Conservation (phyloP, 1,140 invertebrate species). For the Drosophila burlai region DNA sequence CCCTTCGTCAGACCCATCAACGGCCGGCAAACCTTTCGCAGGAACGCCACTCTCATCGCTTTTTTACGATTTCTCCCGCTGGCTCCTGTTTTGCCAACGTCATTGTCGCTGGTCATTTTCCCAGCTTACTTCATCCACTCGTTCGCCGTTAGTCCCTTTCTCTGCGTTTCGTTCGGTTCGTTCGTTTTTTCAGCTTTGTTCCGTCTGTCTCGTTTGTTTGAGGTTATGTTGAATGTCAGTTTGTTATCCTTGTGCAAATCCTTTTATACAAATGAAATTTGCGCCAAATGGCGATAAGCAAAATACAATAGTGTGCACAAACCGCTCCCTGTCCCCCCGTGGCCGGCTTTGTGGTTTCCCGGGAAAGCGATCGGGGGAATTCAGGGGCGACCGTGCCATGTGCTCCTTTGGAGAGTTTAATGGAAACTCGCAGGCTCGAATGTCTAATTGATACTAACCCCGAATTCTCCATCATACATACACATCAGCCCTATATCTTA, state of each 20-base stretch:
- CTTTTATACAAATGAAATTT: slow-evolving; percentile 85
- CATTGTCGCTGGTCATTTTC: slow-evolving; percentile 81
- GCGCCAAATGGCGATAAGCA: slow-evolving; percentile 82
- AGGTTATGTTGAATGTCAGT: slow-evolving; percentile 84
- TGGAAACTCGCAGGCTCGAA: slow-evolving; percentile 20
- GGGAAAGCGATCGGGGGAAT: slow-evolving; percentile 6
- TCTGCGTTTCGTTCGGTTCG: slow-evolving; percentile 39
- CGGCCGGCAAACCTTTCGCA: slow-evolving; percentile 48
- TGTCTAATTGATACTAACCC: slow-evolving; percentile 35
- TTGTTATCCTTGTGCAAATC: slow-evolving; percentile 83
- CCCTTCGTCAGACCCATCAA: slow-evolving; percentile 15
- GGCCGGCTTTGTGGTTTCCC: slow-evolving; percentile 22
- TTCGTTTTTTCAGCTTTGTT: slow-evolving; percentile 49
- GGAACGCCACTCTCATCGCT: slow-evolving; percentile 27
- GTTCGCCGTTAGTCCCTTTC: slow-evolving; percentile 35
- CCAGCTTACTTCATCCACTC: slow-evolving; percentile 65
- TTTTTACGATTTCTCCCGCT: slow-evolving; percentile 41
- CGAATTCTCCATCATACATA: background rate
- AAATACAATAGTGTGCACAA: slow-evolving; percentile 68
- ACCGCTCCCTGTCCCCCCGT: background rate
- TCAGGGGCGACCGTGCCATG: background rate
- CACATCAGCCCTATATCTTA: background rate
- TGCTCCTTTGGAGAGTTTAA: slow-evolving; percentile 43
- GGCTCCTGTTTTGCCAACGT: slow-evolving; percentile 61
- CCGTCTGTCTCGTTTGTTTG: slow-evolving; percentile 70